Evolutionary conservation across 2,888 invertebrate species (phyloP).

Genomic region (Noctua janthina): DNA sequence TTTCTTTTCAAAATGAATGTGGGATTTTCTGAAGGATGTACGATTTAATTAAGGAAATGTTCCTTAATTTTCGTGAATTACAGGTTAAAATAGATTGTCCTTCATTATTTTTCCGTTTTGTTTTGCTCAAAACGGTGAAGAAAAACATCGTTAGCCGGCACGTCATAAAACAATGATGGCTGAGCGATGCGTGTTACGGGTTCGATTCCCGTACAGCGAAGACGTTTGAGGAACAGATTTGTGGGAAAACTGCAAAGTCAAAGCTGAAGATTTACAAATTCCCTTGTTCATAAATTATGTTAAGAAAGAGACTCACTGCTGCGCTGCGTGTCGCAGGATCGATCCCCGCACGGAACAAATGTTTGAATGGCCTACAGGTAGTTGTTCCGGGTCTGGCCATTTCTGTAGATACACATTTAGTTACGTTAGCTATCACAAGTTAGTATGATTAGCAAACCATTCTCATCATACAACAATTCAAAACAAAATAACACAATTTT

Average conservation of each 20-base stretch:
- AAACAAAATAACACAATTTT: background rate
- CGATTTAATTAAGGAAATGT: slow-evolving; percentile 25
- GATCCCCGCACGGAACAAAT: too few species aligned
- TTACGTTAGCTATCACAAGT: too few species aligned
- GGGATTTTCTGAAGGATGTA: background rate
- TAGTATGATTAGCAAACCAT: too few species aligned
- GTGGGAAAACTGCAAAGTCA: background rate
- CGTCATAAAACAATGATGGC: background rate
- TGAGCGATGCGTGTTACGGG: too few species aligned
- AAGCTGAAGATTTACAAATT: too few species aligned
- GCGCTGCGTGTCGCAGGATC: too few species aligned
- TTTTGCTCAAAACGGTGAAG: background rate
- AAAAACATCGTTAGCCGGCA: background rate
- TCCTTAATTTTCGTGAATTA: background rate
- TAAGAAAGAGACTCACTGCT: background rate
- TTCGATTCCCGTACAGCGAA: too few species aligned
- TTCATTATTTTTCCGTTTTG: background rate
- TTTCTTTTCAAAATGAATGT: background rate
- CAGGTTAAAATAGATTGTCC: background rate
- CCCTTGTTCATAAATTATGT: background rate
- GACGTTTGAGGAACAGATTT: too few species aligned
- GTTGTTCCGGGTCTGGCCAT: too few species aligned
- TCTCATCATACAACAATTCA: too few species aligned
- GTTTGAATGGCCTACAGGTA: too few species aligned
- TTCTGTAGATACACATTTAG: too few species aligned